Evolutionary conservation across 1,140 invertebrate species (phyloP).

Genomic region (Drosophila hydei): DNA sequence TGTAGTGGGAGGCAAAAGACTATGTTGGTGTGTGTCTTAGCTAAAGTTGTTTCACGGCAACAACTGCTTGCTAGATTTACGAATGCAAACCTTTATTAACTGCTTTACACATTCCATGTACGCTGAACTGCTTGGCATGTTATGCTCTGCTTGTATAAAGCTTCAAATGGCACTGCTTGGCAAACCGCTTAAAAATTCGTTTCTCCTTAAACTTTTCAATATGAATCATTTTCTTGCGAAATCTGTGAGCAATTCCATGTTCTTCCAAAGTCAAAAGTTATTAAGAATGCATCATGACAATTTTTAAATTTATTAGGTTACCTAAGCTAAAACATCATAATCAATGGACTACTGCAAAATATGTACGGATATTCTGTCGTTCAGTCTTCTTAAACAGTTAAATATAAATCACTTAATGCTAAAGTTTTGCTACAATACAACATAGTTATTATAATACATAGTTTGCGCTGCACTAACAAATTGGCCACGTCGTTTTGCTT

Average conservation of each 20-base stretch:
- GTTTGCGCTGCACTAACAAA: slow-evolving; percentile 46
- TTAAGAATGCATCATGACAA: not conserved
- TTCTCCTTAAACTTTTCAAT: not conserved
- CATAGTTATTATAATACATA: slow-evolving; percentile 33
- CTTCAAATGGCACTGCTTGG: slow-evolving; percentile 9
- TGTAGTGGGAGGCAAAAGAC: not conserved
- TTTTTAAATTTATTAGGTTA: slow-evolving; percentile 28
- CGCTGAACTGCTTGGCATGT: not conserved
- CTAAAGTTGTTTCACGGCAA: not conserved
- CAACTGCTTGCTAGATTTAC: not conserved
- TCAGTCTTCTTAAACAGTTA: slow-evolving; percentile 65
- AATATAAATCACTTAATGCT: slow-evolving; percentile 4
- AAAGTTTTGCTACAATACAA: slow-evolving; percentile 14
- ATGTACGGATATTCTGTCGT: slow-evolving; percentile 51
- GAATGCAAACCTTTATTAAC: not conserved
- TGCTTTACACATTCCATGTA: not conserved
- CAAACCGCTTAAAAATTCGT: not conserved
- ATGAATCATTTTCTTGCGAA: slow-evolving; percentile 21
- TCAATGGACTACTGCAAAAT: slow-evolving; percentile 39
- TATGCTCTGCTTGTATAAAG: too few relatives aligned
- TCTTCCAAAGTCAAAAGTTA: not conserved
- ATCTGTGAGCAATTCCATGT: not conserved
- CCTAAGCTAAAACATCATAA: slow-evolving; percentile 26
- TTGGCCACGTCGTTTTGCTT: slow-evolving; percentile 6
- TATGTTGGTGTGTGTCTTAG: slow-evolving; percentile 13